Evolutionary conservation across 2,113 vertebrate species (phyloP), one percentile per base, ranked within the genome.

Genomic region (Chamaea fasciata): DNA sequence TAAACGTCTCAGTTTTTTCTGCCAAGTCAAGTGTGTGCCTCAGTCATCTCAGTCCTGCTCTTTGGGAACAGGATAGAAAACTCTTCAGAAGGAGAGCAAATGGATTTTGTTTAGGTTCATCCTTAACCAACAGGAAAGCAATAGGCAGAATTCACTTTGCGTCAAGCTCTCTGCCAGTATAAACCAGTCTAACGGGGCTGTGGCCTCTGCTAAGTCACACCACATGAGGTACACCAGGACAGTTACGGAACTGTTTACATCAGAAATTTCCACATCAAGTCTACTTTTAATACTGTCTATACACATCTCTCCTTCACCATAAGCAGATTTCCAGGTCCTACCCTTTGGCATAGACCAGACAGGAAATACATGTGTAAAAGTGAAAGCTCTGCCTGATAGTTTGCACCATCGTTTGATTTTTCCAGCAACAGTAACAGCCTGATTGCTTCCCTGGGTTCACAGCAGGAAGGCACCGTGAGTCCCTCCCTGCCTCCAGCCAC

Each of bases 381-480:
- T 2, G 20, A 74, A 42, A n/a, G 57, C 42, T 85, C 20, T 26
- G 83, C 89, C 65, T 55, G 63, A 83, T 69, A 76, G 70, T 83
- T 83, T 60, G 46, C n/a, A 53, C 5, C 0, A 52, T 24, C 5
- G 0, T 44, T 49, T 3, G 0, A 24, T n/a, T 75, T 75, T 65
- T 57, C 64, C 39, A 69, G 59, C 75, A 39, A 9, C 0, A 42
- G 13, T 1, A 47, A 33, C 10, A 74, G 65, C 81, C 52, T 3
- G 39, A 77, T 10, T 18, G 57, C 69, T 44, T 13, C 5, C 5
- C 5, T 27, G 31, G 20, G 18, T 9, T 30, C 15, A 22, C 46
- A 33, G 23, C 69, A 57, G 2, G 10, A 46, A 70, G 60, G 82
- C 74, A 73, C 73, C 0, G 9, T 0, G 75, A 42, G 63, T 47